These are phyloP conservation scores for Drosophila tanythrix DNA, from an alignment of 2,888 invertebrate species.

Conservation along the genomic window DNA sequence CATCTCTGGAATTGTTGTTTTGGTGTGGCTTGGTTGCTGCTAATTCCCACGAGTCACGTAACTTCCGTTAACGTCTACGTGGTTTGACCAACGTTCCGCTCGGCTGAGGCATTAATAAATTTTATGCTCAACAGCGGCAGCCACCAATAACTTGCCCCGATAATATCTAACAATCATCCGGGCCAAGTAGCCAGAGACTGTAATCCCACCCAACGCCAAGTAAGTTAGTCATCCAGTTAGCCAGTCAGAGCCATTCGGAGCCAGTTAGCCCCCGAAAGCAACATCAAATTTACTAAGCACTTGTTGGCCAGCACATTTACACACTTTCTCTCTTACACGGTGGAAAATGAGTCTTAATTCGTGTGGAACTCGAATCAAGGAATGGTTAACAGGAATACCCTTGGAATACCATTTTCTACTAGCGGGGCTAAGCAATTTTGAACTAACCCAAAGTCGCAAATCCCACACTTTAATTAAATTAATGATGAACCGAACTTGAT, in stretches of 20 bases:
- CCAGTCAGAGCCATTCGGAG: constrained; percentile 9
- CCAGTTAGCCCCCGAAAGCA: constrained; percentile 30
- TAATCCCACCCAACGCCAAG: neutral
- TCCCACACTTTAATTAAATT: neutral
- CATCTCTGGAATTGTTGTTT: constrained; percentile 14
- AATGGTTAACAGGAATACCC: no score
- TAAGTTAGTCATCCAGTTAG: neutral
- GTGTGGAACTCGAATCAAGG: neutral
- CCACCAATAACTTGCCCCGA: constrained; percentile 73
- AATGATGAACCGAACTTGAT: neutral
- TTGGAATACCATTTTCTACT: neutral
- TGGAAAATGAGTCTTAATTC: neutral
- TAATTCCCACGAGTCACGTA: constrained; percentile 77
- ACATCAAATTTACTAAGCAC: constrained; percentile 50
- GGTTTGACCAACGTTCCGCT: constrained; percentile 45
- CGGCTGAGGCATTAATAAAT: constrained; percentile 71
- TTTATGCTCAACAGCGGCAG: constrained; percentile 72
- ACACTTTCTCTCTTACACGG: constrained; percentile 19
- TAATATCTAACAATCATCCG: constrained; percentile 76
- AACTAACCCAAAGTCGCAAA: neutral
- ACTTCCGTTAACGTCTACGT: constrained; percentile 72
- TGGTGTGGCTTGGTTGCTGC: constrained; percentile 31
- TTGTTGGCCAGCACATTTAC: constrained; percentile 40
- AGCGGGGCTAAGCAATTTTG: neutral
- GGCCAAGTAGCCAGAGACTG: constrained; percentile 12